Conservation (phyloP, 2,888 invertebrate genomes). For the Drosophila infuscata region DNA sequence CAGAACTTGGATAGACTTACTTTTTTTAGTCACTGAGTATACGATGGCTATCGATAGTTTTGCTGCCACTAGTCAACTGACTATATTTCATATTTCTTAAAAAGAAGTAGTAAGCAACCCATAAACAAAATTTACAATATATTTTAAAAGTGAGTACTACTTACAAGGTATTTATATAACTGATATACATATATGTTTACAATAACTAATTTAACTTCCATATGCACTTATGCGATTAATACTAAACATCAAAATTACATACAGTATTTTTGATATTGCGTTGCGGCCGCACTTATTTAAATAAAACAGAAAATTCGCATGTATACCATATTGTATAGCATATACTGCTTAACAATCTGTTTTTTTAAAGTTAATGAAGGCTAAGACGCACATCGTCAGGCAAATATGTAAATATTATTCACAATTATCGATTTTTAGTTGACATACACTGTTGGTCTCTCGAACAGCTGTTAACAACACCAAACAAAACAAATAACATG, state of each 20-base stretch:
- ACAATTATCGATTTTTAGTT: constrained; percentile 25
- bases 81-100: neutral
- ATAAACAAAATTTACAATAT: neutral
- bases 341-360: neutral
- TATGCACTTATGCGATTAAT: neutral
- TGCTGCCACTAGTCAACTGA: neutral
- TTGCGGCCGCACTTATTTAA: constrained; percentile 4
- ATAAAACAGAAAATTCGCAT: neutral
- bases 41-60: constrained; percentile 25
- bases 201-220: neutral
- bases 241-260: neutral
- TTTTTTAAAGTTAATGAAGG: neutral
- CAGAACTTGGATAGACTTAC: neutral
- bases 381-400: neutral
- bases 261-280: neutral
- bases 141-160: neutral
- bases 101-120: neutral
- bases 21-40: neutral
- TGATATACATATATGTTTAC: neutral
- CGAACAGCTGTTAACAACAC: constrained; percentile 36
- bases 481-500: constrained; percentile 23
- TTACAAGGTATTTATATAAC: neutral
- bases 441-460: neutral
- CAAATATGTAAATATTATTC: constrained; percentile 37
- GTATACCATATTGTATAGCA: neutral